Base-by-base conservation (phyloP, 2,888 invertebrate genomes). In the Clepsis dumicolana region DNA sequence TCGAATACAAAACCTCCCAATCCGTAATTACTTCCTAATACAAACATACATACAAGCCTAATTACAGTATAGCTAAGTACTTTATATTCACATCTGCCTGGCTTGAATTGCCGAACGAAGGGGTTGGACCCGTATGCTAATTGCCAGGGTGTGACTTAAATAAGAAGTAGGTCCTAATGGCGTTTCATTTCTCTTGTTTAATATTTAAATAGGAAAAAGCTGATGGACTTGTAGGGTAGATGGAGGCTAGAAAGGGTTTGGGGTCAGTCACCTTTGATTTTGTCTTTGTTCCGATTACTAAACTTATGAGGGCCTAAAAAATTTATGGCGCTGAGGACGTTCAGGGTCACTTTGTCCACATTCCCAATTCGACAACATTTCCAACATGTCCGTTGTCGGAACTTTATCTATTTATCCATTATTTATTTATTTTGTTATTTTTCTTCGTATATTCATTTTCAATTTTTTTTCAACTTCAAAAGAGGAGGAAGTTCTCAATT, bases 121-220 rank as follows among this genome's bases (percentile, higher is more conserved):
- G 72, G 72, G 75, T 72, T 71, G 72, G 32, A 71, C 76, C 80
- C 77, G 74, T 75, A 77, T 81, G 78, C 78, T 83, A 82, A 83
- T 82, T 81, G 74, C 74, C 70, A 74, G 75, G 79, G 81, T 79
- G 71, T 60, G 75, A 75, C 71, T 77, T 78, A 81, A 83, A 83
- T 82, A 76, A 77, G 80, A 81, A 75, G 71, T 77, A 76, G 70
- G 71, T 25, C 35, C 62, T 67, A 67, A 67, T 67, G 67, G 67
- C 57, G 56, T 63, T 63, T 67, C 62, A 67, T 67, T 63, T 63
- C 67, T 67, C 38, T 56, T 67, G 63, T 67, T 67, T 67, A 67
- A 67, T 63, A 67, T 67, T 67, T 63, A 57, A 59, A 67, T 50
- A 61, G 35, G 61, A 66, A 66, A 61, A 62, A 35, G 35, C 21